Conservation (phyloP, 2,888 invertebrate species). For the Priocnemis perturbator region DNA sequence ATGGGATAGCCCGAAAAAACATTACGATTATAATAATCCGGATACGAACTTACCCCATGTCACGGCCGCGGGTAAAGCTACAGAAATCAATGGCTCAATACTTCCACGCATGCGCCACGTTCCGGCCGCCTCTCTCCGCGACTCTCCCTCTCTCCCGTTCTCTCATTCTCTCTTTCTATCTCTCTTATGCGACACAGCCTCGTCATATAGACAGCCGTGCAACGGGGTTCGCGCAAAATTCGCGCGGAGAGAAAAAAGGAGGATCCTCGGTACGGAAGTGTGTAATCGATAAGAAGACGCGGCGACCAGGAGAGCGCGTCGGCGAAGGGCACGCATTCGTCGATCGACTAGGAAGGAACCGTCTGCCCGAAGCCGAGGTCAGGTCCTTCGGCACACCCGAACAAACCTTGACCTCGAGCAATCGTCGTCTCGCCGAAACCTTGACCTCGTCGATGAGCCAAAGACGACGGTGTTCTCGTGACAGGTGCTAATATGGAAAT, state of each 20-base stretch:
- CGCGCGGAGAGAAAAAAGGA: conserved; percentile 30
- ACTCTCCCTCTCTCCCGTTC: too few relatives aligned
- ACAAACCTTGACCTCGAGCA: conserved; percentile 44
- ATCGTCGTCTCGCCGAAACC: conserved; percentile 29
- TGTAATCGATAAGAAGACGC: conserved; percentile 12
- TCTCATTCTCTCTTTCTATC: not conserved
- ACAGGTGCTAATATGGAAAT: conserved; percentile 13
- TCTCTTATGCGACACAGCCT: conserved; percentile 51
- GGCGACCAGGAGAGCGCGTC: not conserved
- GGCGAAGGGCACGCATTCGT: not conserved
- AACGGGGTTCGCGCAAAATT: conserved; percentile 46
- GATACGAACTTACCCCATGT: conserved; percentile 71
- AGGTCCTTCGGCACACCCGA: conserved; percentile 2
- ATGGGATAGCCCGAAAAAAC: too few relatives aligned
- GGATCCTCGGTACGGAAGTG: conserved; percentile 4
- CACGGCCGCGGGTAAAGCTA: conserved; percentile 62
- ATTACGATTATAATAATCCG: not conserved
- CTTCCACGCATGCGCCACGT: conserved; percentile 66
- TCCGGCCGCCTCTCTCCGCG: conserved; percentile 26
- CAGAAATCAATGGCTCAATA: conserved; percentile 69
- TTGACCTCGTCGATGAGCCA: conserved; percentile 12
- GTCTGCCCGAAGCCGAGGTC: not conserved
- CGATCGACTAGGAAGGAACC: not conserved
- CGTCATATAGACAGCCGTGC: not conserved
- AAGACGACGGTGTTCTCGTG: too few relatives aligned